A percentile compares a stretch with the other conserved stretches of the same genome.
These are phyloP conservation scores for Sebastolobus altivelis DNA, from an alignment of 2,797 vertebrate species.

Conservation along the genomic window DNA sequence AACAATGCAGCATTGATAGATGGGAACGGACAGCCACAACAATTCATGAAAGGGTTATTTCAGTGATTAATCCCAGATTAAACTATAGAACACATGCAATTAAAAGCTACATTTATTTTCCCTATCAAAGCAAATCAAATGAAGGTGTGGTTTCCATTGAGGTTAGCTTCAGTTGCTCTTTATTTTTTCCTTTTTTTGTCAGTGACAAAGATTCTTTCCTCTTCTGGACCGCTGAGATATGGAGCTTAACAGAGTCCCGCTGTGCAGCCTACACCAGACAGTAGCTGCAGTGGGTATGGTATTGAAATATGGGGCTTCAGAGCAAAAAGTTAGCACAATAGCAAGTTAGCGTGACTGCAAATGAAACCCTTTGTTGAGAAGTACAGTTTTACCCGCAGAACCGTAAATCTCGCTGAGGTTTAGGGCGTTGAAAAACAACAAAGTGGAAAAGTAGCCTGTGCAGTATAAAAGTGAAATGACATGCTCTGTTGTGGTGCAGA, in stretches of 20 bases:
- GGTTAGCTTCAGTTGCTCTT: neutral
- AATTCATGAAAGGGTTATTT: constrained; percentile 62
- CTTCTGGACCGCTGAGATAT: constrained; percentile 14
- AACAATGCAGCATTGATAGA: constrained; percentile 74
- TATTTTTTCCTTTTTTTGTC: constrained; percentile 3
- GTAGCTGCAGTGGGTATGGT: neutral
- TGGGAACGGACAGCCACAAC: constrained; percentile 32
- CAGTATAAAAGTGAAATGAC: constrained; percentile 54
- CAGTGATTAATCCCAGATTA: constrained; percentile 69
- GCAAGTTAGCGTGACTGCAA: constrained; percentile 27
- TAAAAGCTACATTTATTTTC: constrained; percentile 50
- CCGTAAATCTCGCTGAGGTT: constrained; percentile 39
- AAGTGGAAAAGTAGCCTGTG: constrained; percentile 44
- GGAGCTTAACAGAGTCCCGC: neutral
- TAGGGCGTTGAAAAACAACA: constrained; percentile 39
- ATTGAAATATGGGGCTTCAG: constrained; percentile 16
- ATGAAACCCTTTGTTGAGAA: constrained; percentile 30
- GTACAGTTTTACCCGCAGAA: constrained; percentile 11
- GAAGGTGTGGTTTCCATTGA: constrained; percentile 34
- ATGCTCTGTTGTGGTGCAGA: constrained; percentile 56
- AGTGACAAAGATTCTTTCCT: constrained; percentile 10
- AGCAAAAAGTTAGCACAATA: constrained; percentile 16
- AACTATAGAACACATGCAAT: constrained; percentile 61
- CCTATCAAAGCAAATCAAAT: constrained; percentile 46
- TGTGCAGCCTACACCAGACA: constrained; percentile 12